Conservation (phyloP, 2,797 vertebrate species). For the Thamnophis elegans region DNA sequence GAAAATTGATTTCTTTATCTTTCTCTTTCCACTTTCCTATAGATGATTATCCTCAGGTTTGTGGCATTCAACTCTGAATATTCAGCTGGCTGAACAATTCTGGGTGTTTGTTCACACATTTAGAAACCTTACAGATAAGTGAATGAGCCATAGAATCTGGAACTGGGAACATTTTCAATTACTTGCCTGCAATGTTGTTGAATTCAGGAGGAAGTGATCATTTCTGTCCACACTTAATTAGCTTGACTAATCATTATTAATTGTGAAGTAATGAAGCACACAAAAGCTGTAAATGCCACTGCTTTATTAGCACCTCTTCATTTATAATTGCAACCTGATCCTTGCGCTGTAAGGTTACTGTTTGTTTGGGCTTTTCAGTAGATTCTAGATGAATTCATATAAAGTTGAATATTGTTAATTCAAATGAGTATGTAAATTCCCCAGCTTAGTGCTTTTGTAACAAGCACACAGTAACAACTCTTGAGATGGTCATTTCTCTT, state of each 20-base stretch:
- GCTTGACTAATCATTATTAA: not conserved
- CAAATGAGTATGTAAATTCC: not conserved
- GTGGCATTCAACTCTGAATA: not conserved
- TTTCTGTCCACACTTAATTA: not conserved
- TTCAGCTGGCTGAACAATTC: not conserved
- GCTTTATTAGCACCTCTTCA: not conserved
- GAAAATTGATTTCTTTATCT: not conserved
- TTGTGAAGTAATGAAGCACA: constrained; percentile 11
- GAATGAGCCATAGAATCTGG: not conserved
- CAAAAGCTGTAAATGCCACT: not conserved
- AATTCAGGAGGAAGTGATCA: not conserved
- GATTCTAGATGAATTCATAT: not conserved
- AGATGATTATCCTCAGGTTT: not conserved
- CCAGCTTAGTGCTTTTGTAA: not conserved
- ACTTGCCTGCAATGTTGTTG: not conserved
- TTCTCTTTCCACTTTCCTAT: not conserved
- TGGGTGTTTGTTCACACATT: not conserved
- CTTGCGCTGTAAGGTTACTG: not conserved
- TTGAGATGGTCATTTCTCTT: not conserved
- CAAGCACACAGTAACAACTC: not conserved
- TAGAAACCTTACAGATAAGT: not conserved
- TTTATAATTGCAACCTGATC: not conserved
- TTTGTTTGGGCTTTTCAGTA: not conserved
- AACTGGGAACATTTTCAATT: not conserved
- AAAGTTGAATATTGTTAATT: not conserved